Percentiles rank a stretch among this genome's conserved stretches.
phyloP scores from a whole-genome alignment of 2,888 invertebrate species.

The Subacronicta megacephala region DNA sequence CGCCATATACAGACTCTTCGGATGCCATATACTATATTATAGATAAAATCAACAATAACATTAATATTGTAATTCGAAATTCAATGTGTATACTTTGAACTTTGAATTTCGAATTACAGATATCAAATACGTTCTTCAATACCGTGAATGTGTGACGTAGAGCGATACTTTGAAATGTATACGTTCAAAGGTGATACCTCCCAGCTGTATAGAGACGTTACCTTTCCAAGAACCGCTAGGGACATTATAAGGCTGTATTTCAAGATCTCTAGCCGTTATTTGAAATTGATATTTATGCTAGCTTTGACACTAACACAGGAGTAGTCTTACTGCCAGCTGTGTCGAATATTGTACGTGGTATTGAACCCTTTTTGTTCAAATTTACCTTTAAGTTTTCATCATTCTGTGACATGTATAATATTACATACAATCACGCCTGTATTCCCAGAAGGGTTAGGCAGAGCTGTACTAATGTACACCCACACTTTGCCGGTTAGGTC shows the following conservation, averaged over 20 bases:
- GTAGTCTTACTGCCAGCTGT: constrained; percentile 6
- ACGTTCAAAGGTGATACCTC: constrained; percentile 28
- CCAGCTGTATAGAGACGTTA: constrained; percentile 5
- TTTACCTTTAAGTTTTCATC: too few species aligned
- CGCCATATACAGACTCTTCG: too few species aligned
- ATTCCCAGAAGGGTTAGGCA: too few species aligned
- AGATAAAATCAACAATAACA: too few species aligned
- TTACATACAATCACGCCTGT: too few species aligned
- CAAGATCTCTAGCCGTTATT: constrained; percentile 37
- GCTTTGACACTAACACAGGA: constrained; percentile 24
- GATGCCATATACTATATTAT: too few species aligned
- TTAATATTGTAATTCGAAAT: too few species aligned
- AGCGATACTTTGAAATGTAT: constrained; percentile 23
- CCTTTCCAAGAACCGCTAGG: constrained; percentile 33
- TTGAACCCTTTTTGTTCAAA: too few species aligned
- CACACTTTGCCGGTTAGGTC: too few species aligned
- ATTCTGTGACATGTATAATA: too few species aligned
- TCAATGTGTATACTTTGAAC: too few species aligned
- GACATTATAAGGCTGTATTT: constrained; percentile 45
- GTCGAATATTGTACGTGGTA: constrained; percentile 2
- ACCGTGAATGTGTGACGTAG: background rate
- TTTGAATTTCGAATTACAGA: background rate
- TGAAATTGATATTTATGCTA: constrained; percentile 41
- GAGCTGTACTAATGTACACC: too few species aligned
- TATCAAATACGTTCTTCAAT: constrained; percentile 5